A percentile compares a stretch with the other conserved stretches of the same genome.
phyloP scores from a whole-genome alignment of 2,888 invertebrate genomes.

The Hybos culiciformis region DNA sequence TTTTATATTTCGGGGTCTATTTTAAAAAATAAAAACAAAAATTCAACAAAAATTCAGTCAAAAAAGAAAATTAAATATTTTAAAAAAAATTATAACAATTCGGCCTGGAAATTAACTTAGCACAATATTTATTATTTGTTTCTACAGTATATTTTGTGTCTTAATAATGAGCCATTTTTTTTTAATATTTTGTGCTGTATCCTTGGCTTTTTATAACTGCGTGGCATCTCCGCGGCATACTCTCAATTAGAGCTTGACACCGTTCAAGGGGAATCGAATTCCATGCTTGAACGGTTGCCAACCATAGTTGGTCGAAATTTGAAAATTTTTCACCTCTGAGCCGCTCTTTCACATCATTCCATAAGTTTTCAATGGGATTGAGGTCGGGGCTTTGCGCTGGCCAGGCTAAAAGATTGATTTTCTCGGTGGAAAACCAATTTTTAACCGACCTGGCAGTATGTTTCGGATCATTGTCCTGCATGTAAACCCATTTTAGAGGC shows the following conservation, averaged over 20 bases:
- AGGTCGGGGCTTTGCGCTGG: constrained; percentile 1
- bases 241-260: neutral
- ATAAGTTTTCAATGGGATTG: constrained; percentile 1
- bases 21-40: too few relatives aligned
- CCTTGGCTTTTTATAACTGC: neutral
- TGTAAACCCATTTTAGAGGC: neutral
- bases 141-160: too few relatives aligned
- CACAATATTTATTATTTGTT: too few relatives aligned
- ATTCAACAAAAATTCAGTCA: too few relatives aligned
- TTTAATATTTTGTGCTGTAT: neutral
- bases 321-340: too few relatives aligned
- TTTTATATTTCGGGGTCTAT: too few relatives aligned
- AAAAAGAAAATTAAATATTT: too few relatives aligned
- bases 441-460: neutral
- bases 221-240: neutral
- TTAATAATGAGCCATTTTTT: too few relatives aligned
- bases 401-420: constrained; percentile 1
- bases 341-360: too few relatives aligned
- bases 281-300: neutral
- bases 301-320: neutral
- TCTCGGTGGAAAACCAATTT: neutral
- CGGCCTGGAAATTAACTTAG: too few relatives aligned
- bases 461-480: constrained; percentile 3
- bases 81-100: too few relatives aligned
- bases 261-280: neutral